These are phyloP conservation scores for Drosophila pseudoobscura DNA, from an alignment of 1,140 invertebrate species.

Conservation along the genomic window DNA sequence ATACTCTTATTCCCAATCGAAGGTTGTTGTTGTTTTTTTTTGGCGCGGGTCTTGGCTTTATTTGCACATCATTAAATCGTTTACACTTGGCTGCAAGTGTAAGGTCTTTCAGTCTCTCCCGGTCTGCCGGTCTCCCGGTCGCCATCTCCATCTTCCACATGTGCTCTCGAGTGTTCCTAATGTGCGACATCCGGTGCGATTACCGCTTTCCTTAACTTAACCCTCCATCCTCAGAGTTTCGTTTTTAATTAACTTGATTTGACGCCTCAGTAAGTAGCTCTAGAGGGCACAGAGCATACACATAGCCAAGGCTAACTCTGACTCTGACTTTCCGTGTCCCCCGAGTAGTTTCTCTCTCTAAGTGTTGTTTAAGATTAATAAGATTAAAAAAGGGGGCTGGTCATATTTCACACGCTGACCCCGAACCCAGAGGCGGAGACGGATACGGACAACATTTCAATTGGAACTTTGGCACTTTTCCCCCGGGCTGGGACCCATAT, in stretches of 20 bases:
- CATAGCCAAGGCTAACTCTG: not conserved
- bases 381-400: conserved; percentile 40
- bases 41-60: conserved; percentile 74
- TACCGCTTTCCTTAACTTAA: conserved; percentile 10
- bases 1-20: not conserved
- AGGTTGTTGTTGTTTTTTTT: conserved; percentile 41
- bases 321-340: conserved; percentile 5
- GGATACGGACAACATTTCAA: conserved; percentile 24
- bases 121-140: no score
- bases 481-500: not conserved
- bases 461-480: conserved; percentile 25
- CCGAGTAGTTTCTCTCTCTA: conserved; percentile 31
- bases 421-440: conserved; percentile 42
- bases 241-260: conserved; percentile 83
- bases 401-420: conserved; percentile 52
- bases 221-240: conserved; percentile 4
- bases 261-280: conserved; percentile 76
- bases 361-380: conserved; percentile 64
- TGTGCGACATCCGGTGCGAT: conserved; percentile 79
- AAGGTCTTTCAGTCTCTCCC: conserved; percentile 19
- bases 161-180: conserved; percentile 77
- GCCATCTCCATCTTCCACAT: conserved; percentile 41
- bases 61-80: conserved; percentile 70
- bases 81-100: conserved; percentile 74
- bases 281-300: not conserved